Base-by-base conservation (phyloP, 2,888 invertebrate genomes). In the Rhorus exstirpatorius region DNA sequence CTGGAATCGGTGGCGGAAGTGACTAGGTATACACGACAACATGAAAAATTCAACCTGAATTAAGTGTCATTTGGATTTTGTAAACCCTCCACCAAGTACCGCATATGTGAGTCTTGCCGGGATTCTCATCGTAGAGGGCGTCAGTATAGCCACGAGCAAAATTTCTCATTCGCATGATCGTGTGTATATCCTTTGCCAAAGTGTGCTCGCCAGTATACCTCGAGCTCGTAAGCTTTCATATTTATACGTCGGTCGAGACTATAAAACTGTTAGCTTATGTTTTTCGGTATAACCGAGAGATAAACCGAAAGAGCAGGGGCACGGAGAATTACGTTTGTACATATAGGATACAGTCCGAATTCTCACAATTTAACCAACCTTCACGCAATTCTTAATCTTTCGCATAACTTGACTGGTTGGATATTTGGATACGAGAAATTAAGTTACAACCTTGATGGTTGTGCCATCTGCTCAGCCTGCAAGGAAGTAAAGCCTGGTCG, bases 251-350 rank as follows among this genome's bases (percentile, higher is more conserved):
- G 86, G 79, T 84, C 85, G 87, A 72, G 89, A 87, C 89, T 90
- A 91, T 92, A 92, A 92, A 92, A 91, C 87, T 89, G 89, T 91
- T 90, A 92, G 87, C 88, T 92, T 92, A 92, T 92, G 91, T 86
- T 83, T 86, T 83, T 86, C 72, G 85, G 79, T 87, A 82, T 80
- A 84, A 84, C 82, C 79, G 75, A 77, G 79, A 83, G 80, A 83
- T 75, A 65, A 51, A 44, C 63, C 49, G 65, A n/a, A 58, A 65
- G 74, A 58, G 79, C 68, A 65, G 49, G 58, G 61, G 24, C 67
- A 78, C 21, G 26, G 14, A 55, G 24, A 75, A 75, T 65, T 65
- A 55, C 65, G 51, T n/a, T 10, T 17, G 55, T 53, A 75, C 55
- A 35, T 38, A 58, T 58, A 10, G 8, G 58, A 58, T 71, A 71